phyloP scores from a whole-genome alignment of 2,888 invertebrate species.

The Stenodema calcarata region DNA sequence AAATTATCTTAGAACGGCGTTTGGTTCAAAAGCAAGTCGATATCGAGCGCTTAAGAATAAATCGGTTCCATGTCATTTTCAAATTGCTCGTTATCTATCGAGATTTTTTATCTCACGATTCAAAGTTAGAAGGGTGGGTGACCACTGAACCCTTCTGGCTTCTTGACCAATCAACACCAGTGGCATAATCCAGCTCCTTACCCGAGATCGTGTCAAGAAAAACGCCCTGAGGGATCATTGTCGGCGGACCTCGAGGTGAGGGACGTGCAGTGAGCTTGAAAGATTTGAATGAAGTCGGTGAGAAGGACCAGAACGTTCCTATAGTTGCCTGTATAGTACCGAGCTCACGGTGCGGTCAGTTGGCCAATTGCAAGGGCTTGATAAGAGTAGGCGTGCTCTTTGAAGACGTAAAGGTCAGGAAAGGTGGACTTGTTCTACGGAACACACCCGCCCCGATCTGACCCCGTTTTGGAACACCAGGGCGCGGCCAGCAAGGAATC shows the following conservation, averaged over 20 bases:
- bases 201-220: not conserved
- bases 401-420: conserved; percentile 14
- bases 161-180: not conserved
- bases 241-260: not conserved
- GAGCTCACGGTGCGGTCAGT: not conserved
- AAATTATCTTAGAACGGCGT: too few relatives aligned
- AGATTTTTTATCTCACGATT: not conserved
- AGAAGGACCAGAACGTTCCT: not conserved
- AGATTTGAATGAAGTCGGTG: not conserved
- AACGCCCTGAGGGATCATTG: not conserved
- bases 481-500: not conserved
- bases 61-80: not conserved
- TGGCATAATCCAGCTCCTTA: not conserved
- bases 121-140: not conserved
- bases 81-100: not conserved
- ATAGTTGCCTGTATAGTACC: not conserved
- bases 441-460: not conserved
- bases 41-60: not conserved
- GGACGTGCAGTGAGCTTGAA: not conserved
- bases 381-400: not conserved
- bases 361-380: not conserved
- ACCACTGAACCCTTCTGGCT: not conserved
- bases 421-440: conserved; percentile 34
- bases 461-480: not conserved
- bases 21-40: not conserved